phyloP scores from a whole-genome alignment of 2,888 invertebrate genomes.

The Hydropsyche betteni region DNA sequence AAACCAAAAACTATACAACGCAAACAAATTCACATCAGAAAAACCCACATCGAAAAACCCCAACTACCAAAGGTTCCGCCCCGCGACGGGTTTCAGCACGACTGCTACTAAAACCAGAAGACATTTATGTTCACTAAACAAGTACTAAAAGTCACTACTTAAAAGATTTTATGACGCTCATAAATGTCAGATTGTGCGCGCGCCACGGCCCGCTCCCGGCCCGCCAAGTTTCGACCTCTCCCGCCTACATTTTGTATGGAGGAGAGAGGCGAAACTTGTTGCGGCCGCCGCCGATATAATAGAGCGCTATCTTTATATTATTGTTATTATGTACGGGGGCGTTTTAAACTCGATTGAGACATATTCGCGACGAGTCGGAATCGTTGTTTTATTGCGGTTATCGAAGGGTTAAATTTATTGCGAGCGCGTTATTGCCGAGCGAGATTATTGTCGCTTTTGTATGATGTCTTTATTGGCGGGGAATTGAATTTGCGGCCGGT shows the following conservation, averaged over 20 bases:
- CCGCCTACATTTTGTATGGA: neutral
- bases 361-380: constrained; percentile 38
- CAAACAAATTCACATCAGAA: neutral
- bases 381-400: constrained; percentile 17
- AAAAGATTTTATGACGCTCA: constrained; percentile 70
- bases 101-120: constrained; percentile 59
- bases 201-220: constrained; percentile 56
- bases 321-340: constrained; percentile 32
- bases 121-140: constrained; percentile 71
- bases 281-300: constrained; percentile 16
- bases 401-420: constrained; percentile 16
- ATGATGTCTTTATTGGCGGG: too few relatives aligned
- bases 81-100: constrained; percentile 45
- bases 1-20: neutral
- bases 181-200: constrained; percentile 69
- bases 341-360: constrained; percentile 46
- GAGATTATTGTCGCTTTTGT: too few relatives aligned
- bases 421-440: neutral
- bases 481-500: too few relatives aligned
- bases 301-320: constrained; percentile 12
- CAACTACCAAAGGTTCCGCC: constrained; percentile 6
- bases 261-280: constrained; percentile 1
- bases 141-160: constrained; percentile 70
- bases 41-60: neutral
- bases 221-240: constrained; percentile 32